phyloP scores from a whole-genome alignment of 23 tunicate species.

The Botrylloides violaceus region DNA sequence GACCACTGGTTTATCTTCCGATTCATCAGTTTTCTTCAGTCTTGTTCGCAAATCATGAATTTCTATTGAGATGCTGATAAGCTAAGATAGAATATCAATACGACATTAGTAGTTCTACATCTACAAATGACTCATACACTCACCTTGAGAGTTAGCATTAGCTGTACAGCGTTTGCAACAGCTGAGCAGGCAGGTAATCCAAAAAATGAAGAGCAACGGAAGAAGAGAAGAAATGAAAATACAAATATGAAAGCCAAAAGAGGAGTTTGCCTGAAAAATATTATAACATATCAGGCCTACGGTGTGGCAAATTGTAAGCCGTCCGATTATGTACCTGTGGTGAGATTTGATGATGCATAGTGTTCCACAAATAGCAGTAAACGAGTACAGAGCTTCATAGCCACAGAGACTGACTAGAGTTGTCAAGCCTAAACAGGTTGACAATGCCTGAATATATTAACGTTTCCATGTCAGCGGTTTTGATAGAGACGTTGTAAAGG shows the following conservation, averaged over 20 bases:
- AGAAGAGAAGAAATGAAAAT: slow-evolving; percentile 53
- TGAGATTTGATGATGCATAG: slow-evolving; percentile 47
- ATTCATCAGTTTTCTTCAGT: neutral
- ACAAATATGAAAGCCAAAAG: slow-evolving; percentile 58
- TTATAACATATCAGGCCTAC: neutral
- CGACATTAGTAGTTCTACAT: no score
- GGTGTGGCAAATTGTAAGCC: neutral
- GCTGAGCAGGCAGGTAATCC: slow-evolving; percentile 41
- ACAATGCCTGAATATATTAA: slow-evolving; percentile 19
- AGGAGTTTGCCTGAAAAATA: slow-evolving; percentile 41
- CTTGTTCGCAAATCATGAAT: slow-evolving; percentile 42
- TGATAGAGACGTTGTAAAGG: neutral
- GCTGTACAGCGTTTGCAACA: slow-evolving; percentile 73
- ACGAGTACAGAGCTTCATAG: slow-evolving; percentile 42
- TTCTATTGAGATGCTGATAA: slow-evolving; percentile 78
- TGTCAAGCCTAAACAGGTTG: slow-evolving; percentile 37
- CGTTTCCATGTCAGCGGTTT: neutral
- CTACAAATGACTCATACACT: neutral
- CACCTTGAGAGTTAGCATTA: slow-evolving; percentile 66
- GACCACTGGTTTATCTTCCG: neutral
- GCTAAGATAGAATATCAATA: slow-evolving; percentile 6
- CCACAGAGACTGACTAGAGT: slow-evolving; percentile 37
- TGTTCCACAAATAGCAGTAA: slow-evolving; percentile 37
- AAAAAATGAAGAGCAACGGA: slow-evolving; percentile 61
- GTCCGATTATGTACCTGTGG: slow-evolving; percentile 25